Conservation (phyloP, 2,113 vertebrate species). For the Oreotrochilus melanogaster region DNA sequence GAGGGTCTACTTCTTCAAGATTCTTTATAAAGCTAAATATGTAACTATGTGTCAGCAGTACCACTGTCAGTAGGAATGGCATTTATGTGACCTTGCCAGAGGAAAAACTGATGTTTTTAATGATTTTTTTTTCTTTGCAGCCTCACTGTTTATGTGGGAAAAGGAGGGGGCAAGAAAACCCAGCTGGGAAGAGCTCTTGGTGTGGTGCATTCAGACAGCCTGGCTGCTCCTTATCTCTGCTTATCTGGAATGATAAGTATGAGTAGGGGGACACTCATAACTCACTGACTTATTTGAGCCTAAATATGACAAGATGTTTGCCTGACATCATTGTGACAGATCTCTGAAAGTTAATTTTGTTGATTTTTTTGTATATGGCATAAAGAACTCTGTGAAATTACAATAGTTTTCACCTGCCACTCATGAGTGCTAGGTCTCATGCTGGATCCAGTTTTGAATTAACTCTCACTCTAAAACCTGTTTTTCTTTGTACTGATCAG, state of each 20-base stretch:
- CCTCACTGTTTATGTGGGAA: neutral
- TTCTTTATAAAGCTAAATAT: neutral
- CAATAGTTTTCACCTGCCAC: neutral
- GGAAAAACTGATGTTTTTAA: neutral
- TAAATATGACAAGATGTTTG: neutral
- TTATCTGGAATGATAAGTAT: neutral
- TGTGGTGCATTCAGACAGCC: neutral
- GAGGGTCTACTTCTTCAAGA: neutral
- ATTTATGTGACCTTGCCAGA: neutral
- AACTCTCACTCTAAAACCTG: neutral
- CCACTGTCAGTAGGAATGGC: neutral
- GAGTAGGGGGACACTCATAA: neutral
- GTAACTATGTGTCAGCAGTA: neutral
- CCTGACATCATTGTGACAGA: neutral
- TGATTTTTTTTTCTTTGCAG: neutral
- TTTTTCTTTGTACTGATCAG: constrained; percentile 12
- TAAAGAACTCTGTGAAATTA: neutral
- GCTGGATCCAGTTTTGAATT: neutral
- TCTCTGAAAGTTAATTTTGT: neutral
- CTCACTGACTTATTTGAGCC: neutral
- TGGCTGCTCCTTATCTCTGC: neutral
- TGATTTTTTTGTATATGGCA: neutral
- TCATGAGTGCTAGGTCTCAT: neutral
- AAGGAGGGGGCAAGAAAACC: neutral
- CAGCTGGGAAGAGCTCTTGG: neutral